Conservation (phyloP, 2,888 invertebrate genomes). For the Drosophila neotestacea region DNA sequence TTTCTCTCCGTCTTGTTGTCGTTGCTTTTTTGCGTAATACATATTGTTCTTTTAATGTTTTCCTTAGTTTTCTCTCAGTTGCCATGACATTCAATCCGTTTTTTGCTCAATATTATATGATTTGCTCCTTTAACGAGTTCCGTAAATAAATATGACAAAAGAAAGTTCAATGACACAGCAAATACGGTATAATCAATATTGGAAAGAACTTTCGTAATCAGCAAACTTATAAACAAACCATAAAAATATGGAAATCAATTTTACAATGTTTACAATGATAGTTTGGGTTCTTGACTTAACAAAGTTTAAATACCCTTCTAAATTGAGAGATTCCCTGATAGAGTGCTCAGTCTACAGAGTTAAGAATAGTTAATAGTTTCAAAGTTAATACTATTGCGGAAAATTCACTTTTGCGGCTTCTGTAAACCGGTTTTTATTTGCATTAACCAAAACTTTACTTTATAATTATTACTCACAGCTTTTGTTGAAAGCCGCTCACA, state of each 20-base stretch:
- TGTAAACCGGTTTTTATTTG: slow-evolving; percentile 38
- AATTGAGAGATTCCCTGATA: neutral
- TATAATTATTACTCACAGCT: slow-evolving; percentile 41
- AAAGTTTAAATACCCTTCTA: neutral
- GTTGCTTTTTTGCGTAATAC: slow-evolving; percentile 40
- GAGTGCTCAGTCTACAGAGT: neutral
- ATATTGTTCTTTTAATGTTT: slow-evolving; percentile 32
- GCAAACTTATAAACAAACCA: slow-evolving; percentile 8
- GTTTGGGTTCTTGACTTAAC: neutral
- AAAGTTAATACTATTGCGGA: slow-evolving; percentile 3
- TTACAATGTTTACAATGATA: neutral
- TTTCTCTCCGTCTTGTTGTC: slow-evolving; percentile 21
- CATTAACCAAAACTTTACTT: slow-evolving; percentile 25
- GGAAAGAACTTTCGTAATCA: slow-evolving; percentile 13
- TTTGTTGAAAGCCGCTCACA: slow-evolving; percentile 32
- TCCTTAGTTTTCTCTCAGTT: slow-evolving; percentile 20
- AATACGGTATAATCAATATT: neutral
- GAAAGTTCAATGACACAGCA: slow-evolving; percentile 14
- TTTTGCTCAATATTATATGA: neutral
- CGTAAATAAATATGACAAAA: neutral
- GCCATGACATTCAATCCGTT: slow-evolving; percentile 42
- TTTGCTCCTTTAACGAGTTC: neutral
- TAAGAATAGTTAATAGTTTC: neutral
- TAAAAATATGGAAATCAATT: slow-evolving; percentile 10
- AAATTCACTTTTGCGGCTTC: slow-evolving; percentile 61